Evolutionary conservation across 2,113 vertebrate genomes (phyloP).

Genomic region (Hippocampus abdominalis): DNA sequence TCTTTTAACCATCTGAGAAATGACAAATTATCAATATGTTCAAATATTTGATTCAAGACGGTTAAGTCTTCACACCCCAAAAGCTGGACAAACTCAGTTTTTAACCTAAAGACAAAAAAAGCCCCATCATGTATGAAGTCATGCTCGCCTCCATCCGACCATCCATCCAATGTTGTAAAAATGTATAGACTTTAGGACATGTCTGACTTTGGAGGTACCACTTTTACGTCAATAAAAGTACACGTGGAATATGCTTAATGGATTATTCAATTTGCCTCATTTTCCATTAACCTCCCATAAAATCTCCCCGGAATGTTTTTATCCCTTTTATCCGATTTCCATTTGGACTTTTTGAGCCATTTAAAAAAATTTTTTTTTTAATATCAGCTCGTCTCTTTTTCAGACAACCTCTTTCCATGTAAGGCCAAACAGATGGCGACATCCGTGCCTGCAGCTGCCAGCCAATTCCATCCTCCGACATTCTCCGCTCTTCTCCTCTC

Average conservation of each 20-base stretch:
- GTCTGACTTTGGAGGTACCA: neutral
- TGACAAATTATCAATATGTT: neutral
- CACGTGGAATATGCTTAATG: neutral
- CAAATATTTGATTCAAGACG: neutral
- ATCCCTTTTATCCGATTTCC: conserved; percentile 8
- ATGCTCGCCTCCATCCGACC: no score
- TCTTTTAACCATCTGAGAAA: neutral
- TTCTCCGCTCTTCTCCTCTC: conserved; percentile 10
- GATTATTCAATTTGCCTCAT: conserved; percentile 22
- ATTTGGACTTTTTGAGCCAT: neutral
- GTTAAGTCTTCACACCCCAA: no score
- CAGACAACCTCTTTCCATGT: conserved; percentile 14
- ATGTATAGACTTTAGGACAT: neutral
- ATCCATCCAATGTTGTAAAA: no score
- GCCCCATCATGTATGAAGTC: no score
- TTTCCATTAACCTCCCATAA: conserved; percentile 9
- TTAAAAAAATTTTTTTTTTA: neutral
- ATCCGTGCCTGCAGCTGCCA: conserved; percentile 36
- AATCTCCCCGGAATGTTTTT: neutral
- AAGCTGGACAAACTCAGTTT: no score
- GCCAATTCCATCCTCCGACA: conserved; percentile 45
- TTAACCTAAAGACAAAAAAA: no score
- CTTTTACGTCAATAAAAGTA: neutral
- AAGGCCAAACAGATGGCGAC: conserved; percentile 49
- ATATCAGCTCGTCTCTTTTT: neutral